phyloP scores from a whole-genome alignment of 2,113 vertebrate genomes.

The Mesitornis unicolor region DNA sequence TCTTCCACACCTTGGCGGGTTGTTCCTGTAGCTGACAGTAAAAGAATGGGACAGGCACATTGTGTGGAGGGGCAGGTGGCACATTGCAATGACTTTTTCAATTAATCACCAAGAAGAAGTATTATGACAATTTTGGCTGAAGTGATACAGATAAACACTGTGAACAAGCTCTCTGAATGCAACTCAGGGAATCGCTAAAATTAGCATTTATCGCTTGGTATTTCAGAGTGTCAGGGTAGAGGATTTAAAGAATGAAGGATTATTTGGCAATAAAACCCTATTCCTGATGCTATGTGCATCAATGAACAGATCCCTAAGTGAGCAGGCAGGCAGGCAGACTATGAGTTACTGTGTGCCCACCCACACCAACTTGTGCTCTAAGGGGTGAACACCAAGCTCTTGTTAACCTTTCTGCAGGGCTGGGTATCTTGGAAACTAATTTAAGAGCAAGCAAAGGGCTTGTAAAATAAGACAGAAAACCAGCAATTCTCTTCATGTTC shows the following conservation, averaged over 20 bases:
- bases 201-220: constrained; percentile 17
- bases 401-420: not conserved
- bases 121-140: not conserved
- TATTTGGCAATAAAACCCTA: constrained; percentile 13
- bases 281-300: not conserved
- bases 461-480: not conserved
- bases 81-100: not conserved
- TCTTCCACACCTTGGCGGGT: not conserved
- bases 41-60: not conserved
- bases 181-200: constrained; percentile 12
- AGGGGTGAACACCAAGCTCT: not conserved
- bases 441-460: not conserved
- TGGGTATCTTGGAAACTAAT: not conserved
- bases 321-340: not conserved
- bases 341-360: not conserved
- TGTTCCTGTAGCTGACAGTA: not conserved
- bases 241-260: constrained; percentile 43
- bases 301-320: not conserved
- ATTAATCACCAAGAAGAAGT: not conserved
- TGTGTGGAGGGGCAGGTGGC: not conserved
- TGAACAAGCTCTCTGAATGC: not conserved
- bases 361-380: not conserved
- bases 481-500: not conserved
- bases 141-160: not conserved
- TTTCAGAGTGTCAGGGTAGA: constrained; percentile 29